Base-by-base conservation (phyloP, 1,140 invertebrate genomes). In the Hypothenemus hampei region DNA sequence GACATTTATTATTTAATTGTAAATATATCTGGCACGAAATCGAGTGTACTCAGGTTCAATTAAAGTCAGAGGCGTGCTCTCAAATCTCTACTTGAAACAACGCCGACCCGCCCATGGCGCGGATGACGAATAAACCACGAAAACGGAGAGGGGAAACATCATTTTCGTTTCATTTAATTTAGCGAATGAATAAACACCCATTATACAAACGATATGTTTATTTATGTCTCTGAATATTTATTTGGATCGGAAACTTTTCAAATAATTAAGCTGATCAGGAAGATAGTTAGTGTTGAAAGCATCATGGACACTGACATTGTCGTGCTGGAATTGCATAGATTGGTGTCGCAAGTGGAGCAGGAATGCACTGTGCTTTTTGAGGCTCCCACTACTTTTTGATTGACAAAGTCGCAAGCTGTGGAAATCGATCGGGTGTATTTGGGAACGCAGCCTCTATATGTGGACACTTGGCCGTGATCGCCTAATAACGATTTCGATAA, bases 1-100 rank as follows among this genome's bases (percentile, higher is more conserved):
- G 51, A 45, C 51, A 54, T 54, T 54, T 54, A 54, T 54, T 54
- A 54, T 54, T 54, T 54, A 54, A 40, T 46, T 54, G 51, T 46
- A 54, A 54, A 54, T 54, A 54, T 35, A 22, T 41, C 50, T 18
- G 48, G 35, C 33, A 29, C 19, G 24, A 29, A 15, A 15, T 29
- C 43, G 22, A 15, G 22, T 24, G 22, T 24, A 24, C 20, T 7
- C 7, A 20, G 18, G 20, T 36, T 36, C 35, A 36, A 36, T 36
- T 8, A 36, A 10, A 7, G 13, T 36, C 35, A 36, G 10, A 20
- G 39, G 39, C 39, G 39, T 29, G 5, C 11, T 29, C 11, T 5
- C 24, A 29, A 29, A 11, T 29, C 24, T 29, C 11, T 29, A 11
- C 5, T 29, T 29, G 11, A 29, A 11, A 6, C 11, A 29, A 29